Base-by-base conservation (phyloP, 2,888 invertebrate species). In the Xestia xanthographa region DNA sequence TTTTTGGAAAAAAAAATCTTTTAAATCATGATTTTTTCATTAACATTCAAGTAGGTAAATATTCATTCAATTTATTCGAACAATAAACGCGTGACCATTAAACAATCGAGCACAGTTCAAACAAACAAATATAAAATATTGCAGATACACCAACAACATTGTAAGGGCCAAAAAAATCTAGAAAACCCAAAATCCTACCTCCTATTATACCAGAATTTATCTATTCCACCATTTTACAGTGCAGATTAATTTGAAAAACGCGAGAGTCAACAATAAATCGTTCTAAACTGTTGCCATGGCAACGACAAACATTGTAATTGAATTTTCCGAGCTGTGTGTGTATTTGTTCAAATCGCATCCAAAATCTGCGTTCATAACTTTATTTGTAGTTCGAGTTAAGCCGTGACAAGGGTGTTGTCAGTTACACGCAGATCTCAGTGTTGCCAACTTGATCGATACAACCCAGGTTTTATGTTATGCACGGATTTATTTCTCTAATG, bases 321-420 rank as follows among this genome's bases (percentile, higher is more conserved):
- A 84, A 87, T 89, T 86, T 74, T 63, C n/a, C n/a, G 66, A 79
- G 63, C 75, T 68, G 75, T 81, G 74, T 70, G 73, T 71, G 79
- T 87, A 77, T 88, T 87, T 66, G 84, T 86, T 80, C 76, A 77
- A 81, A 84, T 82, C 72, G 77, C 77, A 77, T 77, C 29, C 75
- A 79, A 77, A 82, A 81, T 82, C 77, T 83, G 77, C 80, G 76
- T 83, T 66, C 45, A 82, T 72, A 90, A 90, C 87, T 91, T 89
- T 88, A 89, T 90, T 87, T 84, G 83, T 87, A 89, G 89, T 88
- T 87, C 75, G 77, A 83, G 73, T 71, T 70, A 58, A 82, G 50
- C 72, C 82, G 60, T 92, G 92, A 92, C 86, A 87, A 92, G 92
- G 92, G 92, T 92, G 75, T 85, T 90, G 92, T 92, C 92, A 88